A percentile compares a stretch with the other conserved stretches of the same genome.
phyloP scores from a whole-genome alignment of 2,888 invertebrate genomes.

The Pandemis cinnamomeana region DNA sequence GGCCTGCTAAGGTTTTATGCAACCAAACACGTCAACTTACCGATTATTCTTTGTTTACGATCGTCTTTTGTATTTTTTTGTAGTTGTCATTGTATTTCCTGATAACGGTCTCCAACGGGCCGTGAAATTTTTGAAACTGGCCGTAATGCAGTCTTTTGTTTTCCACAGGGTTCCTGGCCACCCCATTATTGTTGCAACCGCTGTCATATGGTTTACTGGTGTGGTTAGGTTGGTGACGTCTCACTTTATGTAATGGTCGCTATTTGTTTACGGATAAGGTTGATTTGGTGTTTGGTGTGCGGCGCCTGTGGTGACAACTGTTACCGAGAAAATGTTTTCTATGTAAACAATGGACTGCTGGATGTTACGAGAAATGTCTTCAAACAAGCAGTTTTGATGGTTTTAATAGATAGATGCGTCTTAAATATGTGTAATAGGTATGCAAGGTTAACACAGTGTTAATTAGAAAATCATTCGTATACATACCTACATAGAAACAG shows the following conservation, averaged over 20 bases:
- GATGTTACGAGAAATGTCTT: slow-evolving; percentile 60
- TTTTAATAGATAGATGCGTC: slow-evolving; percentile 14
- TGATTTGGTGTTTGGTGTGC: slow-evolving; percentile 17
- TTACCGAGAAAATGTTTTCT: slow-evolving; percentile 35
- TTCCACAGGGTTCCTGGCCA: slow-evolving; percentile 45
- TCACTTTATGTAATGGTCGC: slow-evolving; percentile 19
- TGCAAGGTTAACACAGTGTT: too few species aligned
- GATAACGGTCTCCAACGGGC: slow-evolving; percentile 53
- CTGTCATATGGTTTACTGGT: slow-evolving; percentile 54
- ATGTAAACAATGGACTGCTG: slow-evolving; percentile 43
- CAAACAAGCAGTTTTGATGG: slow-evolving; percentile 52
- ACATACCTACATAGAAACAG: too few species aligned
- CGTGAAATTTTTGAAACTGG: slow-evolving; percentile 57
- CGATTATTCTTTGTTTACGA: slow-evolving; percentile 14
- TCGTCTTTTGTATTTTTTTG: slow-evolving; percentile 38
- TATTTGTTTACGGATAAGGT: slow-evolving; percentile 26
- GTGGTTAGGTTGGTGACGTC: slow-evolving; percentile 69
- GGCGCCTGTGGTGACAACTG: slow-evolving; percentile 25
- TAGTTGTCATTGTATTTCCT: slow-evolving; percentile 1
- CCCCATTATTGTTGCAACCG: slow-evolving; percentile 44
- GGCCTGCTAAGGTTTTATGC: not conserved
- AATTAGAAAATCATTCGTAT: too few species aligned
- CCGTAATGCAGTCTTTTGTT: slow-evolving; percentile 56
- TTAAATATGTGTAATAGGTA: not conserved
- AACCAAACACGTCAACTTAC: not conserved